Evolutionary conservation across 1,140 invertebrate genomes (phyloP), one percentile per base, ranked within the genome.

Genomic region (Protaetia brevitarsis): DNA sequence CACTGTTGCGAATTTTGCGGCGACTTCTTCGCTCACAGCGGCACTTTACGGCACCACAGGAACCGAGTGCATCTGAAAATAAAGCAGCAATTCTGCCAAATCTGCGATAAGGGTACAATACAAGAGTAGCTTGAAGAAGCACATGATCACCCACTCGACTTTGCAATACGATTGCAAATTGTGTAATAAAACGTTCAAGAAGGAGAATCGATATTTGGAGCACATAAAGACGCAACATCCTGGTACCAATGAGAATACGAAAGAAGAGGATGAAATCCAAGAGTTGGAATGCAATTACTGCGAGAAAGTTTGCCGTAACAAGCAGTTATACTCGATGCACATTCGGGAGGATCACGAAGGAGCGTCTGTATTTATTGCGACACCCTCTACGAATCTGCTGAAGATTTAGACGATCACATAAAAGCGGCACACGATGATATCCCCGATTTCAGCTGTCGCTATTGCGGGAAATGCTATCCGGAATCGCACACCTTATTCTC

Each of bases 1-100:
- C 41, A 51, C 26, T 59, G 57, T 27, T 59, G 57, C 16, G 57
- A 59, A 59, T 59, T 13, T 59, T 59, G 57, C 6, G 57, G 57
- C 0, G 26, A 29, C 0, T 59, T 59, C 29, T 59, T 59, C 29
- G 16, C 29, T 6, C n/a, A 7, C 2, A 59, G 30, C 6, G 29
- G 26, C 13, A 59, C 26, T 29, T 31, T 59, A 16, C 3, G 27
- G 29, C 57, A 59, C 8, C 57, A 59, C 16, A 59, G 29, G 57
- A 59, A 59, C 8, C 23, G 57, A n/a, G 57, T 59, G 0, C 57
- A 59, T 29, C 19, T 59, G 26, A 59, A 59, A n/a, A 29, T 59
- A 7, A 29, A 59, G 13, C 57, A 11, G 11, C 23, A 59, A 27
- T 29, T 29, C 11, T 59, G 57, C n/a, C 10, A 13, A 13, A 16